phyloP scores from a whole-genome alignment of 2,113 vertebrate genomes.

The Theristicus caerulescens region DNA sequence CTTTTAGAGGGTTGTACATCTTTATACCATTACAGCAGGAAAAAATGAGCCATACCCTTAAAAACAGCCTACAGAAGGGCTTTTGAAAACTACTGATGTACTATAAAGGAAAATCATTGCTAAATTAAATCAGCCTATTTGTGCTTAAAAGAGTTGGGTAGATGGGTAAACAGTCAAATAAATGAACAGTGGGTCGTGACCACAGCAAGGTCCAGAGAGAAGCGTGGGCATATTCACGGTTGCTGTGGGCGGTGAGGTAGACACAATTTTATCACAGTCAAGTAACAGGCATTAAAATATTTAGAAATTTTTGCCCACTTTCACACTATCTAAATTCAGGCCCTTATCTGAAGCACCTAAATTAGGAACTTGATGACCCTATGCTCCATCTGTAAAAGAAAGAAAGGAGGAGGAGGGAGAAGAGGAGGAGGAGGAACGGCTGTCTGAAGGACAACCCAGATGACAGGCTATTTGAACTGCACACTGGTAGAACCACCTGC shows the following conservation, averaged over 20 bases:
- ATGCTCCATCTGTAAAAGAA: neutral
- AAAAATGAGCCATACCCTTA: neutral
- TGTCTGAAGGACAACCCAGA: neutral
- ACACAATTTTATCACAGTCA: neutral
- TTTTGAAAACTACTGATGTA: neutral
- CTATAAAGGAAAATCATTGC: neutral
- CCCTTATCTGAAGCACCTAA: neutral
- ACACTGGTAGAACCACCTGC: neutral
- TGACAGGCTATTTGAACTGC: neutral
- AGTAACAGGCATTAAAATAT: neutral
- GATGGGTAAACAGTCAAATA: neutral
- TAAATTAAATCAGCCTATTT: neutral
- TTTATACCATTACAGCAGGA: neutral
- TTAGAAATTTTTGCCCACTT: neutral
- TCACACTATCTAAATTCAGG: neutral
- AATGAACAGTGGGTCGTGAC: neutral
- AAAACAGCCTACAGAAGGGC: neutral
- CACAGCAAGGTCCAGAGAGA: neutral
- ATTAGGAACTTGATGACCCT: neutral
- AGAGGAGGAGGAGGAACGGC: neutral
- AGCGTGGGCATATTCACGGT: neutral
- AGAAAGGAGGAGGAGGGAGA: neutral
- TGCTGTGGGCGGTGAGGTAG: neutral
- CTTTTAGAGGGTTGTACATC: neutral
- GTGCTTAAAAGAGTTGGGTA: neutral